Evolutionary conservation across 2,113 vertebrate genomes (phyloP), one percentile per base, ranked within the genome.

Genomic region (Bambusicola thoracicus): DNA sequence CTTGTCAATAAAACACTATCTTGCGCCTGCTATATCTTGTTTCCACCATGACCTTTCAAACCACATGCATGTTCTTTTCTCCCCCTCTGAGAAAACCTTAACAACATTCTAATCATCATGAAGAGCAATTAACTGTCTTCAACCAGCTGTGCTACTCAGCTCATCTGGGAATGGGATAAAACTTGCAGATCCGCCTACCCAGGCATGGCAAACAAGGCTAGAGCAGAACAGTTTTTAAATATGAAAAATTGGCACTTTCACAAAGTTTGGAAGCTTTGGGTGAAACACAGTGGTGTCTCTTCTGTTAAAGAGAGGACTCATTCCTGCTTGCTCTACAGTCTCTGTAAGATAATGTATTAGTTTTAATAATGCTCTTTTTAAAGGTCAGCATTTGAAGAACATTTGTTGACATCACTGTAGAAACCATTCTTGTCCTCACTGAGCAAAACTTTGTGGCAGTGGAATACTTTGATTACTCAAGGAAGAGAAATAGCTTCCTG

Each of bases 61-160:
- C 94, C 81, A 81, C 85, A 69, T 49, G 84, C 73, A 81, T 93
- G 85, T 87, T 92, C 93, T 92, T 65, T 95, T 73, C 53, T 74
- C 66, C 73, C 67, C 92, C 90, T 96, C 73, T 56, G 94, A 92
- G 97, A 86, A 92, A 96, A 94, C 62, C 67, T 68, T 75, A 94
- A 89, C 88, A 92, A 89, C 90, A 46, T 90, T 96, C 93, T 96
- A 92, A 76, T 93, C 95, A 93, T 92, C 88, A 87, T 76, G 40
- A 89, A 96, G 96, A 87, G 88, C 95, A 96, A 96, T 97, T 96
- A 97, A 93, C 81, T 94, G 85, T 79, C 93, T 94, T 93, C 94
- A 93, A 78, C 92, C 93, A 94, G 92, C 96, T 97, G 94, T 95
- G 94, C 95, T 73, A 32, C 81, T 87, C 80, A 75, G 61, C 6